phyloP scores from a whole-genome alignment of 2,113 vertebrate genomes.

The Tretioscincus oriximinensis region DNA sequence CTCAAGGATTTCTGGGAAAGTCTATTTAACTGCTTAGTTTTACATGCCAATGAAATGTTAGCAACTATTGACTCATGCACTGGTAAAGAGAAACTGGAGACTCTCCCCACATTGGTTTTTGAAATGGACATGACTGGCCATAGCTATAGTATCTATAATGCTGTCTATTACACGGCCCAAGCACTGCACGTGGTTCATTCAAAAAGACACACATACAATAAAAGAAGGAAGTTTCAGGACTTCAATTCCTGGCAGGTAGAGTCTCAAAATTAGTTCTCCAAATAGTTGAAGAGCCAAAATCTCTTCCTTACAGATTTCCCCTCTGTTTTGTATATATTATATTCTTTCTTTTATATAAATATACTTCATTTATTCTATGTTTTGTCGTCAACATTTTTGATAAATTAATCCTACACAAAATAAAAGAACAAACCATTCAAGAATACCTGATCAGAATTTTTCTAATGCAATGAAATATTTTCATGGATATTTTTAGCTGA shows the following conservation, averaged over 20 bases:
- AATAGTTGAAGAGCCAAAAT: too few species aligned
- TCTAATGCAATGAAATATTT: too few species aligned
- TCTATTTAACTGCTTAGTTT: not conserved
- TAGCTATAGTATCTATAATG: conserved; percentile 8
- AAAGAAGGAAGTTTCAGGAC: not conserved
- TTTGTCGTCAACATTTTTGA: too few species aligned
- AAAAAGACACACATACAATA: not conserved
- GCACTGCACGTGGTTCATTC: not conserved
- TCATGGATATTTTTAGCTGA: too few species aligned
- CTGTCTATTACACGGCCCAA: not conserved
- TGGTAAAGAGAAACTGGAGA: not conserved
- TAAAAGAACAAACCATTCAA: too few species aligned
- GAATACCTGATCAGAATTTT: too few species aligned
- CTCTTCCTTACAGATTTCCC: too few species aligned
- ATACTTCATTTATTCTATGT: too few species aligned
- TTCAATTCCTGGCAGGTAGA: conserved; percentile 9
- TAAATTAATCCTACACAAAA: too few species aligned
- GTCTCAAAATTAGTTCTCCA: not conserved
- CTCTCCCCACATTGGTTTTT: not conserved
- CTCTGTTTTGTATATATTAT: too few species aligned
- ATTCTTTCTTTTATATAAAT: too few species aligned
- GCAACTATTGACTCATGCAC: not conserved
- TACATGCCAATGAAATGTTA: not conserved
- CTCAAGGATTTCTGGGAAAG: too few species aligned
- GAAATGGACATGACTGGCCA: not conserved